Percentiles rank a stretch among this genome's conserved stretches.
Conservation (phyloP, 2,888 invertebrate genomes). For the Dicyrtoma fusca region DNA sequence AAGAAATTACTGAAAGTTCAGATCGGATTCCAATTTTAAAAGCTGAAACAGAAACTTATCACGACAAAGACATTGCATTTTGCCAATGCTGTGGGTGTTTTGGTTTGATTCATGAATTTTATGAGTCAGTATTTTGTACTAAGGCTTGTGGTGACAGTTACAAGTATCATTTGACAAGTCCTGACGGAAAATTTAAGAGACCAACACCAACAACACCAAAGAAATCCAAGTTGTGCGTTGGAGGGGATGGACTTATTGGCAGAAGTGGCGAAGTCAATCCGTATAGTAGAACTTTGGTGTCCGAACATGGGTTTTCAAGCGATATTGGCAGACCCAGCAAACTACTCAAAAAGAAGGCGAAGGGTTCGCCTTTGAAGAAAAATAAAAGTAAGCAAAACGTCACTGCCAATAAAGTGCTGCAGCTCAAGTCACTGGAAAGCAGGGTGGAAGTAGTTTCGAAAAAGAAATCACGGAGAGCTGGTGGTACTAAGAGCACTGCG, state of each 20-base stretch:
- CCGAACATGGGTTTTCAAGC: conserved; percentile 4
- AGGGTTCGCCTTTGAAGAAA: conserved; percentile 22
- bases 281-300: no score
- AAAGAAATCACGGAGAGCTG: no score
- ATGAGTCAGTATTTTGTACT: conserved; percentile 69
- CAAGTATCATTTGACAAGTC: conserved; percentile 66
- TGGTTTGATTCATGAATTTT: conserved; percentile 81
- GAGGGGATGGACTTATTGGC: background rate
- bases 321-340: conserved; percentile 13
- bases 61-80: conserved; percentile 64
- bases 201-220: conserved; percentile 56
- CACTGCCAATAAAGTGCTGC: no score
- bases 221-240: conserved; percentile 38
- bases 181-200: conserved; percentile 59
- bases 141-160: conserved; percentile 66
- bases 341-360: conserved; percentile 3
- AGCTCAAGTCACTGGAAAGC: no score
- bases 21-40: conserved; percentile 15
- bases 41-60: conserved; percentile 14
- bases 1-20: background rate
- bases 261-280: no score
- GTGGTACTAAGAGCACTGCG: conserved; percentile 18
- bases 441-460: no score
- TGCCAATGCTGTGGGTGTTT: conserved; percentile 85
- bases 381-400: background rate